Evolutionary conservation across 1,140 invertebrate genomes (phyloP), one percentile per base, ranked within the genome.

Genomic region (Battus philenor): DNA sequence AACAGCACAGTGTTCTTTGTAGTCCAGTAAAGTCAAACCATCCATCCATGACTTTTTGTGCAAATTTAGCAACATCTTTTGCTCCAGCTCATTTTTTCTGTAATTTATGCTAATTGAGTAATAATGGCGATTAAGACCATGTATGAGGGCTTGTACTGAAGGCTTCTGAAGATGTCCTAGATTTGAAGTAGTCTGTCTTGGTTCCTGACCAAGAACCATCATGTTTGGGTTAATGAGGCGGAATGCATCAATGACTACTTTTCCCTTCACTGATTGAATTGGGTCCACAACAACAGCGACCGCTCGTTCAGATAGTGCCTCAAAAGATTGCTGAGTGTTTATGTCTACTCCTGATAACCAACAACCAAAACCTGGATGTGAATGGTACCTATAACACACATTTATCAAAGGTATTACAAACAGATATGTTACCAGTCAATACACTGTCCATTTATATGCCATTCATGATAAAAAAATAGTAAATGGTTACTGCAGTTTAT

Each of bases 1-100:
- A 1, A 94, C 89, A 47, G 92, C 90, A 86, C 97, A 97, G 73
- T 99, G 98, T 33, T 97, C 93, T 44, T 94, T 92, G 86, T 99
- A 99, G 86, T 99, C 96, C 36, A 96, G 91, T 31, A 99, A 87
- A 13, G 93, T 96, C 2, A 99, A 89, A 11, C 98, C 98, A 87
- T 99, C 98, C 90, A 98, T 98, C 98, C 98, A 99, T 1, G 96
- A 98, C 83, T 99, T 98, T 87, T 99, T 99, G 78, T 99, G 97
- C 31, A 99, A 87, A 89, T 99, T 99, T 16, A 99, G 85, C 24
- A 99, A 87, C 98, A 99, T 99, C 89, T 98, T 99, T 74, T 99
- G 98, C 86, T 99, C 98, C 33, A 99, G 83, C 85, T 99, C 97
- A 88, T 99, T 99, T 84, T 99, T 99, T 45, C 97, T 91, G 86